Evolutionary conservation across 2,888 invertebrate genomes (phyloP).

Genomic region (Dynastes grantii): DNA sequence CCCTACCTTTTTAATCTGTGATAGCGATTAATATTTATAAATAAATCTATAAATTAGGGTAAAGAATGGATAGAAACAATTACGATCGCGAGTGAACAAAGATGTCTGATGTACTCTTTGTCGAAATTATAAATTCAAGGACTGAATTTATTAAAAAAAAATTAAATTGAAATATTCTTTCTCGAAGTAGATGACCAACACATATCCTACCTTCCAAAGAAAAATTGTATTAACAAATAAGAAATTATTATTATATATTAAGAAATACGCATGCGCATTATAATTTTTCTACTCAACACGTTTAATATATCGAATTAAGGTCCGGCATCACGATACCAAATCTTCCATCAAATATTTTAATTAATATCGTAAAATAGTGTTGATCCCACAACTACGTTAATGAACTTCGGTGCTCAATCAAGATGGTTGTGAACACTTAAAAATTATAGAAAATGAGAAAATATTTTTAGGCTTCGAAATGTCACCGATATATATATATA

Average conservation of each 20-base stretch:
- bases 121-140: too few relatives aligned
- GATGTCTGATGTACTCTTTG: too few relatives aligned
- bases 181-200: neutral
- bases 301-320: neutral
- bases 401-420: slow-evolving; percentile 63
- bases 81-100: too few relatives aligned
- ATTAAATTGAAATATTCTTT: too few relatives aligned
- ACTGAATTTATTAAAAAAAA: too few relatives aligned
- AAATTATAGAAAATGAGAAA: neutral
- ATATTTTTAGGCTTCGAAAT: slow-evolving; percentile 14
- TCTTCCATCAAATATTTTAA: slow-evolving; percentile 28
- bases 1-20: too few relatives aligned
- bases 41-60: too few relatives aligned
- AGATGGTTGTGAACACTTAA: slow-evolving; percentile 65
- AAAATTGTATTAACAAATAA: neutral
- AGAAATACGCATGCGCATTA: slow-evolving; percentile 30
- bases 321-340: neutral
- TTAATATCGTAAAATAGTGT: slow-evolving; percentile 54
- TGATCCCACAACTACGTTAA: slow-evolving; percentile 40
- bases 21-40: too few relatives aligned
- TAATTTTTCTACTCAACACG: neutral
- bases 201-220: neutral
- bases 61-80: too few relatives aligned
- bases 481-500: slow-evolving; percentile 20
- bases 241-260: neutral